Conservation (phyloP, 2,888 invertebrate genomes). For the Atrina japonica region DNA sequence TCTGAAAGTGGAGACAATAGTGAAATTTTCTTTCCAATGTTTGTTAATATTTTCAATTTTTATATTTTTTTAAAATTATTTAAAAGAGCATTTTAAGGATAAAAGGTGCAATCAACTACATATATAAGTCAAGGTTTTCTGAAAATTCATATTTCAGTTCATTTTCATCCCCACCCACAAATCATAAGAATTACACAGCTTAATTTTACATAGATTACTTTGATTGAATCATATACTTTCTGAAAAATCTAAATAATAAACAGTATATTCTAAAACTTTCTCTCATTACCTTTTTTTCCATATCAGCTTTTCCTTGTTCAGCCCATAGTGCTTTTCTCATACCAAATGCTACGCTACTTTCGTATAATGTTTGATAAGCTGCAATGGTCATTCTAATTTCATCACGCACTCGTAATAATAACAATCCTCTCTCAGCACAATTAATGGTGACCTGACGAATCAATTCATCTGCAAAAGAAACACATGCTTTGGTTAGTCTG, state of each 20-base stretch:
- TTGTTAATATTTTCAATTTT: slow-evolving; percentile 10
- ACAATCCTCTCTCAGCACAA: slow-evolving; percentile 96
- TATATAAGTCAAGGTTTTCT: too few relatives aligned
- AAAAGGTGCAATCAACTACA: too few relatives aligned
- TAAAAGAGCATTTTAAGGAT: too few relatives aligned
- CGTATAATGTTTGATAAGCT: slow-evolving; percentile 97
- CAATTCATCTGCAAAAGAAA: slow-evolving; percentile 87
- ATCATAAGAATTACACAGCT: too few relatives aligned
- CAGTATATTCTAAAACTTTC: too few relatives aligned
- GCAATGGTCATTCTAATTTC: slow-evolving; percentile 98
- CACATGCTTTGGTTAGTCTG: too few relatives aligned
- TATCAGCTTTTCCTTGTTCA: slow-evolving; percentile 89
- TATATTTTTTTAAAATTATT: too few relatives aligned
- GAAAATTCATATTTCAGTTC: too few relatives aligned
- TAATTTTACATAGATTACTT: too few relatives aligned
- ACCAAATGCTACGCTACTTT: slow-evolving; percentile 98
- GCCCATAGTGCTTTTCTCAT: slow-evolving; percentile 98
- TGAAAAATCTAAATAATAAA: too few relatives aligned
- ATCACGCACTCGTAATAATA: slow-evolving; percentile 94
- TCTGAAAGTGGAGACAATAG: slow-evolving; percentile 59
- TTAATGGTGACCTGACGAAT: slow-evolving; percentile 97
- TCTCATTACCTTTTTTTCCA: slow-evolving; percentile 77
- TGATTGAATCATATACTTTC: too few relatives aligned
- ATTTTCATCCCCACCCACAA: too few relatives aligned
- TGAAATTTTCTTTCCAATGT: background rate